Evolutionary conservation across 1,140 invertebrate species (phyloP).

Genomic region (Bicyclus anynana): DNA sequence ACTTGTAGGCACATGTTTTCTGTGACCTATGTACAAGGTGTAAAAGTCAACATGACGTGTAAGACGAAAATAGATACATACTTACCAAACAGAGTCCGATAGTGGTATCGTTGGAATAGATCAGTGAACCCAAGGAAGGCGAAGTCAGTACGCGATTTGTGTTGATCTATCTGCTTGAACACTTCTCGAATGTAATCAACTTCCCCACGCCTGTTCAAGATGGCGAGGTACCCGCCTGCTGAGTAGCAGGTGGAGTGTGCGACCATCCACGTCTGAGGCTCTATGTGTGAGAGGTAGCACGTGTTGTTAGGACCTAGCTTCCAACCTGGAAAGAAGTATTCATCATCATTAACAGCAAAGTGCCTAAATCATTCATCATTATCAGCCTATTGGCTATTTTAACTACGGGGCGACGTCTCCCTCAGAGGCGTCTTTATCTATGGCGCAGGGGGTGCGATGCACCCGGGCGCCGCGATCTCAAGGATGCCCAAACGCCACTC

Average conservation of each 20-base stretch:
- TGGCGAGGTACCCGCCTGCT: slow-evolving; percentile 41
- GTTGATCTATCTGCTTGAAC: slow-evolving; percentile 40
- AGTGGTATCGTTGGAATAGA: slow-evolving; percentile 46
- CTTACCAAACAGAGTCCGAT: slow-evolving; percentile 50
- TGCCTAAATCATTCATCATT: no score
- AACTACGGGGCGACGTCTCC: no score
- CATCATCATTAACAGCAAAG: no score
- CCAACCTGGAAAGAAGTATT: slow-evolving; percentile 31
- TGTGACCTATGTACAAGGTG: no score
- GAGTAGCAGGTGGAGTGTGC: slow-evolving; percentile 43
- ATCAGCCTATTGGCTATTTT: no score
- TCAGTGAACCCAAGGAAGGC: slow-evolving; percentile 59
- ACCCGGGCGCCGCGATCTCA: no score
- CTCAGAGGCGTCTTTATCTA: no score
- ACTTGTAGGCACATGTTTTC: no score
- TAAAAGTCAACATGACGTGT: no score
- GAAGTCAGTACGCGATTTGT: slow-evolving; percentile 34
- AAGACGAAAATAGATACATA: not conserved
- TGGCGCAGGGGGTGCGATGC: no score
- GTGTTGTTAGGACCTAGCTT: slow-evolving; percentile 35
- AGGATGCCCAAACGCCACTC: no score
- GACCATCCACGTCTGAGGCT: slow-evolving; percentile 45
- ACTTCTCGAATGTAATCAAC: slow-evolving; percentile 36
- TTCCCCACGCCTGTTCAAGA: slow-evolving; percentile 34
- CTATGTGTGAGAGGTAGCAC: slow-evolving; percentile 44